These are phyloP conservation scores for Drosophila suzukii DNA, from an alignment of 1,140 invertebrate species.

Conservation along the genomic window DNA sequence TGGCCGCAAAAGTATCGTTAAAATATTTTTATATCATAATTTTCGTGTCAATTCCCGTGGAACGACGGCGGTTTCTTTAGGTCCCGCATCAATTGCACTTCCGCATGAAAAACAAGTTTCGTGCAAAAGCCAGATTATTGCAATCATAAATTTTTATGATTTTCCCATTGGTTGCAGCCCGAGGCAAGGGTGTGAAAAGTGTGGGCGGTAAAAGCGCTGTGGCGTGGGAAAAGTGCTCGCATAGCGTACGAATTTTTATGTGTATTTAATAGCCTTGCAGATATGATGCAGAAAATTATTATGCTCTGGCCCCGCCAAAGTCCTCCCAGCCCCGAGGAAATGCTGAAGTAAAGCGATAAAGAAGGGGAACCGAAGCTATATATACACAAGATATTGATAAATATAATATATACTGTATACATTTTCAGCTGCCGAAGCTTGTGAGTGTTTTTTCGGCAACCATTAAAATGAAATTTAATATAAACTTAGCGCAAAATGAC, in stretches of 20 bases:
- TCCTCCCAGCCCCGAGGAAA: neutral
- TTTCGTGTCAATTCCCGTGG: conserved; percentile 26
- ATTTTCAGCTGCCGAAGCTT: conserved; percentile 4
- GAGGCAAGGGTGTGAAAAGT: conserved; percentile 22
- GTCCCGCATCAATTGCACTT: conserved; percentile 32
- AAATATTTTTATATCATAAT: conserved; percentile 48
- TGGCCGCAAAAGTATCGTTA: conserved; percentile 17
- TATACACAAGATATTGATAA: neutral
- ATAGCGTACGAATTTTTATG: conserved; percentile 57
- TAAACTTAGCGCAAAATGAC: conserved; percentile 48
- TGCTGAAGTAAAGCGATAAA: conserved; percentile 24
- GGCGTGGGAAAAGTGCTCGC: conserved; percentile 52
- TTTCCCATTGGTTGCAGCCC: conserved; percentile 64
- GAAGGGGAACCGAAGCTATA: conserved; percentile 4
- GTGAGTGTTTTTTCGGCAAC: conserved; percentile 2
- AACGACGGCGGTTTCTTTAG: conserved; percentile 3
- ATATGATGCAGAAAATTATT: conserved; percentile 76
- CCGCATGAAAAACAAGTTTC: conserved; percentile 48
- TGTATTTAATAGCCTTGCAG: conserved; percentile 77
- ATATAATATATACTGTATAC: conserved; percentile 6
- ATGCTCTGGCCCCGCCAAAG: conserved; percentile 21
- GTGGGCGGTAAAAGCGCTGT: conserved; percentile 8
- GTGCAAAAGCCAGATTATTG: conserved; percentile 67
- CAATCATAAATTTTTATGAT: conserved; percentile 79
- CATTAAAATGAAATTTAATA: conserved; percentile 78